Base-by-base conservation (phyloP, 2,888 invertebrate species). In the Lamellibrachia columna region DNA sequence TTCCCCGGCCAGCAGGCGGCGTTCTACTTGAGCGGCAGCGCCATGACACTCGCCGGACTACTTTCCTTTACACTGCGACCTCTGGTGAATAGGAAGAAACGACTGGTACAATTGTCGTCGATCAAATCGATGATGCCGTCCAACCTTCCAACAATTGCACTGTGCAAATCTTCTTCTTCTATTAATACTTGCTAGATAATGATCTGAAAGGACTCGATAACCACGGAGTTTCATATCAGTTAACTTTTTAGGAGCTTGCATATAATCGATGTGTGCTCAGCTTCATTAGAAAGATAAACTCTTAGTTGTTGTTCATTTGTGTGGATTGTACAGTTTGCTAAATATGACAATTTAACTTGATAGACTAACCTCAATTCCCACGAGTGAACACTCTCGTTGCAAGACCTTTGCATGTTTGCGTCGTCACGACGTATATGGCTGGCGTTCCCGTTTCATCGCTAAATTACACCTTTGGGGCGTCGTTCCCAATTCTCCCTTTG, bases 21-120 rank as follows among this genome's bases (percentile, higher is more conserved):
- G 52, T 99, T 99, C 97, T 98, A 98, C 96, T 98, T 99, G 97
- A 99, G 99, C 3, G 98, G 98, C 8, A 98, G 97, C 0, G 98
- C 99, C 96, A 98, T 99, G 97, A 97, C 98, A 58, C 96, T 98
- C n/a, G 98, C 99, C 22, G 98, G 99, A 0, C 95, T 98, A 22
- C 98, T 98, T 53, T 98, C 99, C 94, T 96, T 96, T 7, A 95
- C 96, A 53, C 93, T 96, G 53, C 94, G 95, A 7, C 91, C 15
- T 75, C 75, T 75, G 75, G 75, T n/a, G 22, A 75, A 75, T n/a
- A 75, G 22, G n/a, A 75, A 2, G 75, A 75, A 75, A 75, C 15
- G 22, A 22, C 15, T 6, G 22, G n/a, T 75, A 75, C 75, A 75
- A 6, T 15, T 15, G 75, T 75, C 15, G 22, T 75, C 75, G 75